Conservation (phyloP, 2,113 vertebrate genomes). For the Peromyscus polionotus region DNA sequence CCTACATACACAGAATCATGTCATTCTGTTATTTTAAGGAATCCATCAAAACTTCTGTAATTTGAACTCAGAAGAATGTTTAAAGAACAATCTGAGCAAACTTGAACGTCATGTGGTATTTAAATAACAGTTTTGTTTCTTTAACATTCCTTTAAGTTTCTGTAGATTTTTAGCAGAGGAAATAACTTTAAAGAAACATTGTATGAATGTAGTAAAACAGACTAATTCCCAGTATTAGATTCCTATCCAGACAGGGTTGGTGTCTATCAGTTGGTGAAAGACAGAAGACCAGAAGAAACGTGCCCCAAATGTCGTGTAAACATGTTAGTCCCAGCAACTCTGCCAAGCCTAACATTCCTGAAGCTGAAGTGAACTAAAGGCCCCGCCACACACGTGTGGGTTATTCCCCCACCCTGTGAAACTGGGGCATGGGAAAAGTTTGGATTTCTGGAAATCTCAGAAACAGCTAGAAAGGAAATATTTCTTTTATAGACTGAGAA, state of each 20-base stretch:
- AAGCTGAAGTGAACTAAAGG: slow-evolving; percentile 83
- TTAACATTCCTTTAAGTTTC: slow-evolving; percentile 11
- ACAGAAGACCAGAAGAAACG: slow-evolving; percentile 79
- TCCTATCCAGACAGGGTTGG: slow-evolving; percentile 69
- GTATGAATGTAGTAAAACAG: not conserved
- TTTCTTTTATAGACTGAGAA: slow-evolving; percentile 68
- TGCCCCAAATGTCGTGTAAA: slow-evolving; percentile 82
- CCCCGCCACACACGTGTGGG: slow-evolving; percentile 45
- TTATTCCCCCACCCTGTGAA: slow-evolving; percentile 60
- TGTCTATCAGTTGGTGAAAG: slow-evolving; percentile 80
- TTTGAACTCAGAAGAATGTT: slow-evolving; percentile 7
- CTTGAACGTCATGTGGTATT: slow-evolving; percentile 8
- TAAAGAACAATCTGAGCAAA: slow-evolving; percentile 28
- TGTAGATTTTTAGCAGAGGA: slow-evolving; percentile 50
- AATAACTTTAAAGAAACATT: slow-evolving; percentile 2
- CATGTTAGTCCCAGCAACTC: slow-evolving; percentile 78
- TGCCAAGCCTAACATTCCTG: slow-evolving; percentile 85
- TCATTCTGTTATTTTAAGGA: not conserved
- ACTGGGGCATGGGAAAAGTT: slow-evolving; percentile 80
- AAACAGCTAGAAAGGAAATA: slow-evolving; percentile 71
- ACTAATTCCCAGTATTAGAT: slow-evolving; percentile 64
- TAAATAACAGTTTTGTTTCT: slow-evolving; percentile 45
- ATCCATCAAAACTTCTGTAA: not conserved
- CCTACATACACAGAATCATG: not conserved
- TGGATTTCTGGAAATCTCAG: slow-evolving; percentile 64